Evolutionary conservation across 2,888 invertebrate genomes (phyloP).

Genomic region (Andrena bicolor): DNA sequence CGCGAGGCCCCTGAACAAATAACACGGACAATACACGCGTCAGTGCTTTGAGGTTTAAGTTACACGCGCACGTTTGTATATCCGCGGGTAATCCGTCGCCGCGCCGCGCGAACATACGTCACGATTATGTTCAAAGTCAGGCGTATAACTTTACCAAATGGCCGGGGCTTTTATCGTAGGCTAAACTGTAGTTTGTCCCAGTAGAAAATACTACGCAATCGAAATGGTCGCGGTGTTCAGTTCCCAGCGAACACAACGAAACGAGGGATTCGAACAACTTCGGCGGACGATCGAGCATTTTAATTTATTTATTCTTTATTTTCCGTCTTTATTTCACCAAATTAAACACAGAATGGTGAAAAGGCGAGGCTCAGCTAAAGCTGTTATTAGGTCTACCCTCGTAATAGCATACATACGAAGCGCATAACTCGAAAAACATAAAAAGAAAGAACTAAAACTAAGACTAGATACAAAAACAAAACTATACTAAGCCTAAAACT

Average conservation of each 20-base stretch:
- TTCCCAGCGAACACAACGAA: slow-evolving; percentile 6
- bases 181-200: not conserved
- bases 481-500: no score
- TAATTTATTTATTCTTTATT: no score
- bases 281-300: not conserved
- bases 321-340: no score
- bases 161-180: slow-evolving; percentile 7
- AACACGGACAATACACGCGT: slow-evolving; percentile 2
- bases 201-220: slow-evolving; percentile 11
- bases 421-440: no score
- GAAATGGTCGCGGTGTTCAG: not conserved
- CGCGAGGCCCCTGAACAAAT: slow-evolving; percentile 23
- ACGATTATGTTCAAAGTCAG: slow-evolving; percentile 25
- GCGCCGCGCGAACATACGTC: not conserved
- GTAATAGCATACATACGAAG: no score
- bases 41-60: slow-evolving; percentile 14
- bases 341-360: no score
- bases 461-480: no score
- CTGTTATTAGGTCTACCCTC: no score
- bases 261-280: not conserved
- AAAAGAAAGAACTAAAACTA: no score
- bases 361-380: no score
- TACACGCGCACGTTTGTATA: not conserved
- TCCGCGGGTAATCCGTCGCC: slow-evolving; percentile 1
- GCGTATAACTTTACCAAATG: slow-evolving; percentile 13